Percentiles rank a stretch among this genome's conserved stretches.
These are phyloP conservation scores for Polyommatus iphigenia DNA, from an alignment of 2,888 invertebrate genomes.

Conservation along the genomic window DNA sequence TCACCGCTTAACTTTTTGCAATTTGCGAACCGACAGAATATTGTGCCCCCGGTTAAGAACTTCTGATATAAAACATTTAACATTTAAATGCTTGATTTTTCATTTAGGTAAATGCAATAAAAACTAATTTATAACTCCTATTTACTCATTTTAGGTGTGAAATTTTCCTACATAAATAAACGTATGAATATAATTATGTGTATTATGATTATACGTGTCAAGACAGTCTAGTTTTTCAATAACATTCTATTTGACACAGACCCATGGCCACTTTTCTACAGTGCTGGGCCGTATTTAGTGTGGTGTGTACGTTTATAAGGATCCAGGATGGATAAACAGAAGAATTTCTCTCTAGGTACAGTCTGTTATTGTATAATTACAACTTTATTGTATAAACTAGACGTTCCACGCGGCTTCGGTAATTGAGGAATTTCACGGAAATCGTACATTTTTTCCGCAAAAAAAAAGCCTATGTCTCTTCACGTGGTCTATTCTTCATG, in stretches of 20 bases:
- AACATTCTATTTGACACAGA: conserved; percentile 6
- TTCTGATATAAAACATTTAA: no score
- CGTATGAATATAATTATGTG: not conserved
- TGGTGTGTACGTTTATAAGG: not conserved
- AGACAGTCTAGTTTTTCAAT: conserved; percentile 8
- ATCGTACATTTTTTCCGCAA: no score
- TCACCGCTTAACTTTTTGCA: no score
- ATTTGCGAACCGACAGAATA: no score
- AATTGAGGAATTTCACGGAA: no score
- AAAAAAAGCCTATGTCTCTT: no score
- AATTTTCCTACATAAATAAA: not conserved
- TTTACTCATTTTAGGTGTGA: not conserved
- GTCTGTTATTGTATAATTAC: no score
- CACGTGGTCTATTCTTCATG: no score
- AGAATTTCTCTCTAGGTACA: not conserved
- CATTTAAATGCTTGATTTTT: no score
- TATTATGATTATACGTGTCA: not conserved
- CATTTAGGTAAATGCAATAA: not conserved
- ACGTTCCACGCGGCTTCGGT: no score
- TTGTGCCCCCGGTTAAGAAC: no score
- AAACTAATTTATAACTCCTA: not conserved
- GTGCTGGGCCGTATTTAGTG: not conserved
- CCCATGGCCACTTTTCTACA: not conserved
- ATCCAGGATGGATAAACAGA: not conserved
- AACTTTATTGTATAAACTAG: no score